phyloP scores from a whole-genome alignment of 2,797 vertebrate species.

The Picus viridis region DNA sequence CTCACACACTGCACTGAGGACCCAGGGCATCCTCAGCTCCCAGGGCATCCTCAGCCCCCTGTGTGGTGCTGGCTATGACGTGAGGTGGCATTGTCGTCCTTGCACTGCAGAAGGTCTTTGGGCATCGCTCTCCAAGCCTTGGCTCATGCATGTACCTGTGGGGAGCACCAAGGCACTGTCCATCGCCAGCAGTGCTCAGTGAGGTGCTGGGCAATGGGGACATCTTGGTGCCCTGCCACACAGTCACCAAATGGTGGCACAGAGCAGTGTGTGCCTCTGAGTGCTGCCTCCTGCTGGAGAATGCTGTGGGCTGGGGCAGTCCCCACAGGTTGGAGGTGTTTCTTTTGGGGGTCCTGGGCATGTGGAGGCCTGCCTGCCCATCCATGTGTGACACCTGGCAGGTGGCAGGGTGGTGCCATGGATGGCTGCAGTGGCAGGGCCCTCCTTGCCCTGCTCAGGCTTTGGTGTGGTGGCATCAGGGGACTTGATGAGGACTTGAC shows the following conservation, averaged over 20 bases:
- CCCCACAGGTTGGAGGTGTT: fast-evolving
- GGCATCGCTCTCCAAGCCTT: fast-evolving
- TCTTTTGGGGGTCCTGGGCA: fast-evolving
- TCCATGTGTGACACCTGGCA: fast-evolving
- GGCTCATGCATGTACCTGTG: fast-evolving
- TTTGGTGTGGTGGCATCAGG: fast-evolving
- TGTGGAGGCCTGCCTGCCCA: neutral
- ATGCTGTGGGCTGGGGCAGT: neutral
- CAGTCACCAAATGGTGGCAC: fast-evolving
- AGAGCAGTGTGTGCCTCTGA: fast-evolving
- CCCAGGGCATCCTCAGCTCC: fast-evolving
- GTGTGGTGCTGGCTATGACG: fast-evolving
- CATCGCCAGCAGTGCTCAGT: fast-evolving
- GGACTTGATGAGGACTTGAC: neutral
- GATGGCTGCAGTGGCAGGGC: fast-evolving
- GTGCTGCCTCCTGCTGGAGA: neutral
- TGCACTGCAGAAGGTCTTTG: neutral
- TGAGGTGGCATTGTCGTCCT: fast-evolving
- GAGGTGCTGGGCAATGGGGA: neutral
- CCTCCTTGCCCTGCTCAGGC: neutral
- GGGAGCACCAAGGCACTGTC: neutral
- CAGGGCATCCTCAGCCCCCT: fast-evolving
- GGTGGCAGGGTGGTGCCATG: neutral
- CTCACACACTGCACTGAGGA: fast-evolving
- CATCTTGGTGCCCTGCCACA: neutral